phyloP scores from a whole-genome alignment of 2,113 vertebrate genomes.

The Candoia aspera region DNA sequence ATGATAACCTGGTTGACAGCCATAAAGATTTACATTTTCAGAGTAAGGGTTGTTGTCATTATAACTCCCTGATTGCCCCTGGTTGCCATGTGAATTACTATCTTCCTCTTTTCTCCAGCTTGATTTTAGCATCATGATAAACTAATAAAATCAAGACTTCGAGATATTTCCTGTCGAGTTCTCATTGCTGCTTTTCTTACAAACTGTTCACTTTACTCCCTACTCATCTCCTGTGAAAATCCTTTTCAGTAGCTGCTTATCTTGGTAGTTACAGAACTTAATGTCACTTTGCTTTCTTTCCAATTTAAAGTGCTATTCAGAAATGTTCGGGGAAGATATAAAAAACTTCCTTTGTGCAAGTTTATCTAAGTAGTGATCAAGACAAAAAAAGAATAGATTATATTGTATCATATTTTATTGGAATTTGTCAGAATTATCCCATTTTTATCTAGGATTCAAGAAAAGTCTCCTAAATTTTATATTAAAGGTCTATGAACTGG shows the following conservation, averaged over 20 bases:
- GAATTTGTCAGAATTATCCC: neutral
- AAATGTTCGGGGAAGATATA: neutral
- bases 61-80: neutral
- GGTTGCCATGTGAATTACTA: neutral
- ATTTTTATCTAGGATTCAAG: neutral
- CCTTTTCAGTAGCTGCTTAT: neutral
- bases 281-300: neutral
- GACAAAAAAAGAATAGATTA: neutral
- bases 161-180: neutral
- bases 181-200: neutral
- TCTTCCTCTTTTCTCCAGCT: neutral
- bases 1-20: neutral
- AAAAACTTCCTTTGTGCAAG: neutral
- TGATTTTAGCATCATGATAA: neutral
- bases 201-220: neutral
- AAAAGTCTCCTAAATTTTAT: neutral
- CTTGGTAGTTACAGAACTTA: neutral
- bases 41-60: neutral
- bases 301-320: neutral
- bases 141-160: neutral
- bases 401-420: neutral
- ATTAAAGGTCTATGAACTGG: neutral
- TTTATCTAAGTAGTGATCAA: neutral
- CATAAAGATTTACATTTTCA: neutral
- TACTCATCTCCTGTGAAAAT: neutral